Evolutionary conservation across 2,113 vertebrate species (phyloP).

Genomic region (Pseudopodoces humilis): DNA sequence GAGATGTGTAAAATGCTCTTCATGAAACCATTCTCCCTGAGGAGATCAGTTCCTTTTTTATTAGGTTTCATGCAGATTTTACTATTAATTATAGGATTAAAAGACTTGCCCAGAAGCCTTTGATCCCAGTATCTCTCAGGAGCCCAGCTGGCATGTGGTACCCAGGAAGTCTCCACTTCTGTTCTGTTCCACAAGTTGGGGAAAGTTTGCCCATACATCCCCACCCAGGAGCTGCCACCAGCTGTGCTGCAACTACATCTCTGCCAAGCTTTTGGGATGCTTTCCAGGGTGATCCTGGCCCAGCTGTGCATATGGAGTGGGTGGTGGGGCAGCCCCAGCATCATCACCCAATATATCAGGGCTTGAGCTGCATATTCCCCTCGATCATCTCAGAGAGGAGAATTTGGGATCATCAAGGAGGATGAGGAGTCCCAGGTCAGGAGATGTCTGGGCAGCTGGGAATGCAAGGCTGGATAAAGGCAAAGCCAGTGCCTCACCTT

Average conservation of each 20-base stretch:
- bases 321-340: neutral
- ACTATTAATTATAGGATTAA: neutral
- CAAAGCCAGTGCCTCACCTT: neutral
- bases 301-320: fast-evolving
- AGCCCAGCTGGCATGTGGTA: fast-evolving
- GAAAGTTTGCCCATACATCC: neutral
- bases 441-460: neutral
- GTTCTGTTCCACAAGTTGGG: too few species aligned
- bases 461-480: neutral
- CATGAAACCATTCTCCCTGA: neutral
- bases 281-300: neutral
- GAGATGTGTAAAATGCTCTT: neutral
- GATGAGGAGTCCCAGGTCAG: neutral
- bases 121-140: neutral
- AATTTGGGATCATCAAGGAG: neutral
- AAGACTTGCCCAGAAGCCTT: neutral
- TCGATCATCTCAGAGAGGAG: neutral
- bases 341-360: fast-evolving
- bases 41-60: neutral
- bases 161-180: neutral
- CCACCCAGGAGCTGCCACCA: neutral
- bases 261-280: neutral
- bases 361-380: neutral
- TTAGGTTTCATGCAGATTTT: neutral
- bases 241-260: neutral